Base-by-base conservation (phyloP, 2,888 invertebrate species). In the Lagria hirta region DNA sequence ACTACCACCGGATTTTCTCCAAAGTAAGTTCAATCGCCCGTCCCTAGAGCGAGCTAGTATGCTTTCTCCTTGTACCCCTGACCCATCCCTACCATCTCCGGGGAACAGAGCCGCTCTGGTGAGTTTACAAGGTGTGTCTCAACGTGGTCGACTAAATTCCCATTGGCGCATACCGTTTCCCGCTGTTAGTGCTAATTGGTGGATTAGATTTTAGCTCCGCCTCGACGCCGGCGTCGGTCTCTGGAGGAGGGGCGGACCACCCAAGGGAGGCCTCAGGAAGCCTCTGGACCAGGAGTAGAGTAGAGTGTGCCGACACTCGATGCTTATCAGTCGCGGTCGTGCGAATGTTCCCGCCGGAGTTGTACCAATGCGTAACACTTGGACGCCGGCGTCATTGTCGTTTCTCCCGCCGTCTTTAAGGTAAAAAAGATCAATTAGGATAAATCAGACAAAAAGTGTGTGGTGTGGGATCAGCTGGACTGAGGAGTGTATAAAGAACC, bases 221-320 rank as follows among this genome's bases (percentile, higher is more conserved):
- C 59, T 57, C 62, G 62, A 60, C 59, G 65, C 62, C 53, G 54
- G 56, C 57, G 75, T 75, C 76, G 71, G 64, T 65, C 66, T 77
- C 73, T 74, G 75, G 64, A 66, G 61, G 62, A 76, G 75, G 74
- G 65, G 62, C 70, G 73, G 73, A 72, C 74, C 74, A 74, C 72
- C 75, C 71, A 72, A 69, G 73, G 71, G 72, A 75, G 74, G 72
- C 68, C 71, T 57, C 58, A 54, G 55, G 38, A 46, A 16, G 43
- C 48, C 50, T n/a, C n/a, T n/a, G 43, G 46, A 34, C 49, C 37
- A 24, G 55, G 10, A 12, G 16, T 57, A 56, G 57, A 58, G 52
- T 61, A 65, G 62, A 67, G 65, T 64, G n/a, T 65, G 65, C 62
- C 58, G 56, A 55, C 61, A 59, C 64, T 65, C 67, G 65, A 65